Conservation (phyloP, 2,888 invertebrate species). For the Eutolmus rufibarbis region DNA sequence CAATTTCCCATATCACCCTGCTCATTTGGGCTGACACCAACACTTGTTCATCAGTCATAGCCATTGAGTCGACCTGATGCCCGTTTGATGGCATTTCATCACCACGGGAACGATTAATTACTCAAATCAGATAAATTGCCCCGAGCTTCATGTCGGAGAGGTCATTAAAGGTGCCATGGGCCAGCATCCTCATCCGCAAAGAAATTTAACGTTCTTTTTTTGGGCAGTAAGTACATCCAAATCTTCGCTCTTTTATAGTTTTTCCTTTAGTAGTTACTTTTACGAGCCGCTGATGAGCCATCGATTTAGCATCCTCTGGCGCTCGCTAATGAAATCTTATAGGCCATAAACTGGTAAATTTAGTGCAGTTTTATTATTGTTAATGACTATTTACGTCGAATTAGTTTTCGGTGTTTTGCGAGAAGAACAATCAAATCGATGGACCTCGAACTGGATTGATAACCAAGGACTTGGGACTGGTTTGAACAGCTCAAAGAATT, state of each 20-base stretch:
- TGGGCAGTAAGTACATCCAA: background rate
- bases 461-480: background rate
- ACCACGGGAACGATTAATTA: conserved; percentile 5
- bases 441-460: background rate
- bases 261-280: background rate
- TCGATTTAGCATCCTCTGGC: background rate
- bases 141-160: background rate
- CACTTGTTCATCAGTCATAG: background rate
- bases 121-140: conserved; percentile 25
- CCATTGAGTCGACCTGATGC: background rate
- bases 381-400: background rate
- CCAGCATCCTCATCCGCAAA: background rate
- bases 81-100: conserved; percentile 14
- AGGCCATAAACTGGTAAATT: background rate
- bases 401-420: background rate
- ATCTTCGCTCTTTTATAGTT: background rate
- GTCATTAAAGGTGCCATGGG: background rate
- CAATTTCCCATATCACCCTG: background rate
- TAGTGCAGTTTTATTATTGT: background rate
- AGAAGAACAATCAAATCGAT: background rate
- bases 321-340: background rate
- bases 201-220: background rate
- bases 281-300: background rate
- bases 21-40: background rate
- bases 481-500: background rate